phyloP scores from a whole-genome alignment of 2,888 invertebrate genomes.

The Sinelater perroti region DNA sequence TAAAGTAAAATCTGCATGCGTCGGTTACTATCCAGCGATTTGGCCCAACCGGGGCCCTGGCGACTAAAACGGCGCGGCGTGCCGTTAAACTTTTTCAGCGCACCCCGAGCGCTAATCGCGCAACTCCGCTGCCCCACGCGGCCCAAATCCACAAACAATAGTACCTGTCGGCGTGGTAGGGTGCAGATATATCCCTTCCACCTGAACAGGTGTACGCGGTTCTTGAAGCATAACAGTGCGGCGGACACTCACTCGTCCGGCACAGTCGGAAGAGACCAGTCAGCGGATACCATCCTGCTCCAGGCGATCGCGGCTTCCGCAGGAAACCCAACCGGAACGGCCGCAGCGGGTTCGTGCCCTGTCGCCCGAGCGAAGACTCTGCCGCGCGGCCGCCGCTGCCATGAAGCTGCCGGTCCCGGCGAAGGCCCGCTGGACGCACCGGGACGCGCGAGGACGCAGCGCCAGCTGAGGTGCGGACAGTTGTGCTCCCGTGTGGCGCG shows the following conservation, averaged over 20 bases:
- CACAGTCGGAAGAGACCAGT: conserved; percentile 60
- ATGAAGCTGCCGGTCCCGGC: too few relatives aligned
- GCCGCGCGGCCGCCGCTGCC: neutral
- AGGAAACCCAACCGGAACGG: conserved; percentile 17
- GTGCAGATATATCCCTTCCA: conserved; percentile 53
- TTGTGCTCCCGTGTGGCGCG: conserved; percentile 20
- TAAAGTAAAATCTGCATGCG: too few relatives aligned
- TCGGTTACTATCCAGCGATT: too few relatives aligned
- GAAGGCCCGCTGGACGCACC: too few relatives aligned
- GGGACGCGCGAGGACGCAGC: too few relatives aligned
- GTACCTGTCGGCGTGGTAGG: conserved; percentile 56
- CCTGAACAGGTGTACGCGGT: conserved; percentile 61
- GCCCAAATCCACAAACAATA: conserved; percentile 52
- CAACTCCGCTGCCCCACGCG: conserved; percentile 34
- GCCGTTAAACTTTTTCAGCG: conserved; percentile 35
- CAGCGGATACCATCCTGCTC: conserved; percentile 42
- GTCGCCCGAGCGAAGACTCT: conserved; percentile 15
- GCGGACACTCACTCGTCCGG: conserved; percentile 62
- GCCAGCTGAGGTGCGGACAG: too few relatives aligned
- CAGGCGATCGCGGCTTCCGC: conserved; percentile 30
- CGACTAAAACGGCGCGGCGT: too few relatives aligned
- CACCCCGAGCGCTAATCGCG: conserved; percentile 29
- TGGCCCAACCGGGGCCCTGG: too few relatives aligned
- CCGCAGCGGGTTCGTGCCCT: conserved; percentile 37
- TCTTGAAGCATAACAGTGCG: conserved; percentile 62